Conservation (phyloP, 2,797 vertebrate genomes). For the Megaceryle alcyon region DNA sequence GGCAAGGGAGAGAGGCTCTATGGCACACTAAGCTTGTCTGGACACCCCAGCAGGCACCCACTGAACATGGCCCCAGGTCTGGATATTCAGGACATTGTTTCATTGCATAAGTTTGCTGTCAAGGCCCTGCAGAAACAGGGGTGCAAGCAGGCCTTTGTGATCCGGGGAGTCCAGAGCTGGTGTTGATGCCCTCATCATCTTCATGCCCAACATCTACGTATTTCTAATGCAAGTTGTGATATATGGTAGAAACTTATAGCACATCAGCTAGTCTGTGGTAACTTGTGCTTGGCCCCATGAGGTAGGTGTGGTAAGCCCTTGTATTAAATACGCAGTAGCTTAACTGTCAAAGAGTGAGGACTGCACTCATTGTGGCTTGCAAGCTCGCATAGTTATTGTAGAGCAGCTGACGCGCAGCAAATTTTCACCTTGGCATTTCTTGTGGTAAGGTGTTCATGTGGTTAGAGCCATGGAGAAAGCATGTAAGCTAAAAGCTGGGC, state of each 20-base stretch:
- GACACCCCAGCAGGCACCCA: not conserved
- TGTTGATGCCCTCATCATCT: not conserved
- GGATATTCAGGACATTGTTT: not conserved
- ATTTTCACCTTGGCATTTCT: not conserved
- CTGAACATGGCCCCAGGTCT: not conserved
- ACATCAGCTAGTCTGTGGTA: not conserved
- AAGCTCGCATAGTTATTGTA: not conserved
- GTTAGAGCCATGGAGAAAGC: not conserved
- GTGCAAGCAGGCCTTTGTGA: not conserved
- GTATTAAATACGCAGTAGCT: conserved; percentile 20
- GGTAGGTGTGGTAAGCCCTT: not conserved
- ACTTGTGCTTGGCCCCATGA: not conserved
- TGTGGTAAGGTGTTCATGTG: not conserved
- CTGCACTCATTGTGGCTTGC: not conserved
- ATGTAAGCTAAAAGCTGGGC: not conserved
- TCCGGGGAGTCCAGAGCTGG: not conserved
- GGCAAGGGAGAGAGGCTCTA: not conserved
- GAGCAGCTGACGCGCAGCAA: not conserved
- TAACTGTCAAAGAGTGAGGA: not conserved
- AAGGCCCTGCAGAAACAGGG: not conserved
- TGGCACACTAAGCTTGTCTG: not conserved
- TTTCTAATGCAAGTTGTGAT: not conserved
- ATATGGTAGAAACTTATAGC: not conserved
- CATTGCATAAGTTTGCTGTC: not conserved
- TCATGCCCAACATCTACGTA: not conserved